These are phyloP conservation scores for Harpalus rubripes DNA, from an alignment of 2,888 invertebrate species.

Conservation along the genomic window DNA sequence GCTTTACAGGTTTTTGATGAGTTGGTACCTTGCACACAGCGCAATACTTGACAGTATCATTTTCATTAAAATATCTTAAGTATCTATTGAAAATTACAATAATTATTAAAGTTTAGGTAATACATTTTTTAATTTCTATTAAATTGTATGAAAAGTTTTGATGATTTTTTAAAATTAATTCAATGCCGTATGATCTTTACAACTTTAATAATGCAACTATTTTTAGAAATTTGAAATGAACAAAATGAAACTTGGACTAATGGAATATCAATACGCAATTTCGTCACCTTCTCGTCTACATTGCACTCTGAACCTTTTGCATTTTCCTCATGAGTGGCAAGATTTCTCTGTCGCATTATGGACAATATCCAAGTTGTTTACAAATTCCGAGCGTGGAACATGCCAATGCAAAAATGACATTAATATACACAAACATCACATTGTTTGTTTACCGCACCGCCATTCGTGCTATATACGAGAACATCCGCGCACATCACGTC, in stretches of 20 bases:
- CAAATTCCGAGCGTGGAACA: constrained; percentile 50
- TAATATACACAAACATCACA: constrained; percentile 50
- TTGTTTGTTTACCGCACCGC: constrained; percentile 46
- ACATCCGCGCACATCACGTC: background rate
- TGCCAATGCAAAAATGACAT: constrained; percentile 63
- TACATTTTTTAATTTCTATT: too few species aligned
- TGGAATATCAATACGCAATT: background rate
- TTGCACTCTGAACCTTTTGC: constrained; percentile 5
- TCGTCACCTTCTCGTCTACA: background rate
- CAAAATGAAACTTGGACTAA: background rate
- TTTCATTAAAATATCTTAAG: too few species aligned
- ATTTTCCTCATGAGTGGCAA: constrained; percentile 30
- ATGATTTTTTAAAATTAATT: too few species aligned
- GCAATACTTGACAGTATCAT: too few species aligned
- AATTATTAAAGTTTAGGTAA: too few species aligned
- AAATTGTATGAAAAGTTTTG: too few species aligned
- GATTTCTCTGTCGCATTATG: constrained; percentile 48
- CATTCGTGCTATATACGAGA: background rate
- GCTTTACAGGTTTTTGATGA: too few species aligned
- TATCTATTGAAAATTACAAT: too few species aligned
- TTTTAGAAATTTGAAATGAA: background rate
- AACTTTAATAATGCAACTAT: too few species aligned
- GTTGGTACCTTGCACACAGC: too few species aligned
- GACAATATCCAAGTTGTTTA: constrained; percentile 59
- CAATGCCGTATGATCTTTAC: too few species aligned